Percentiles rank a stretch among this genome's conserved stretches.
phyloP scores from a whole-genome alignment of 2,888 invertebrate genomes.

The Drosophila bunnanda region DNA sequence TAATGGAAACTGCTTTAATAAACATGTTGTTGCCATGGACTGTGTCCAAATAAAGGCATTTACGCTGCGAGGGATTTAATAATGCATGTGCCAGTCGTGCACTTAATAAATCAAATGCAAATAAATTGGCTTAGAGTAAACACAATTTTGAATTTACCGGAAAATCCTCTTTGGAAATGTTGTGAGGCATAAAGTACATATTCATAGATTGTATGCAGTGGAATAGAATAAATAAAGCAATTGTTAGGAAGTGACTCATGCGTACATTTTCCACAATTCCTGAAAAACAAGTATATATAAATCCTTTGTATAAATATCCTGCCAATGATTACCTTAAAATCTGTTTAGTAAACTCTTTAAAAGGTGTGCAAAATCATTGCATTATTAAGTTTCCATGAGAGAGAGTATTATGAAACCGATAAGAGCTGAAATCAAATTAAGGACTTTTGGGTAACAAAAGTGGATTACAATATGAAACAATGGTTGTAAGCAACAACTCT shows the following conservation, averaged over 20 bases:
- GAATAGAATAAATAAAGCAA: not conserved
- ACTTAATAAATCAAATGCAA: slow-evolving; percentile 14
- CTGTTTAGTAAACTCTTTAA: not conserved
- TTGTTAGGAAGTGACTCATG: not conserved
- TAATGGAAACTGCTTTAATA: slow-evolving; percentile 5
- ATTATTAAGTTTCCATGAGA: not conserved
- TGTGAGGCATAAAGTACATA: not conserved
- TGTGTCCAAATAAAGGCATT: slow-evolving; percentile 12
- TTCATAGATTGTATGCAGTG: not conserved
- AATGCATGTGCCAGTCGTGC: slow-evolving; percentile 1
- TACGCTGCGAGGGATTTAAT: slow-evolving; percentile 1
- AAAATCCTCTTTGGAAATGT: not conserved
- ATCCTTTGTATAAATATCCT: too few species aligned
- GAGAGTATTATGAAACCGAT: not conserved
- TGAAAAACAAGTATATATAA: not conserved
- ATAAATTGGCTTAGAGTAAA: slow-evolving; percentile 5
- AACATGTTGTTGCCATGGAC: slow-evolving; percentile 9
- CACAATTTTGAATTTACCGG: not conserved
- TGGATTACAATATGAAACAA: slow-evolving; percentile 14
- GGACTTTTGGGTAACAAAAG: slow-evolving; percentile 2
- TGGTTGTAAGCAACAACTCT: not conserved
- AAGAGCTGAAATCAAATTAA: slow-evolving; percentile 11
- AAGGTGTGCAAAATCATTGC: not conserved
- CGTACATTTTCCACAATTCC: not conserved
- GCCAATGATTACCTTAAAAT: too few species aligned